Evolutionary conservation across 53 echinoderm and acorn worm genomes (phyloP).

Genomic region (Antedon mediterranea): DNA sequence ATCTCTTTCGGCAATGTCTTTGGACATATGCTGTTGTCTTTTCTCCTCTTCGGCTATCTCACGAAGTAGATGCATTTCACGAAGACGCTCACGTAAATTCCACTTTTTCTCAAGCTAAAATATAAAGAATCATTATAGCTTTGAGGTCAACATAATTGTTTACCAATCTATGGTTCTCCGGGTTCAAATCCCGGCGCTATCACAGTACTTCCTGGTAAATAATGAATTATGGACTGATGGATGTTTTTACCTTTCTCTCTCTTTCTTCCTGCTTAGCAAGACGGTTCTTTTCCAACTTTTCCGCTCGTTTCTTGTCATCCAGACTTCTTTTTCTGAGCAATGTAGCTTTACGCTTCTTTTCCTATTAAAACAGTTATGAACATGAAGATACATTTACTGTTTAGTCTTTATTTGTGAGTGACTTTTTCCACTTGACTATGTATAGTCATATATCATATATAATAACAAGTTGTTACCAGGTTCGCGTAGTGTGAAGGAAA

Average conservation of each 20-base stretch:
- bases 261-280: background rate
- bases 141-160: too few species aligned
- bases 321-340: background rate
- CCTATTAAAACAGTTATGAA: background rate
- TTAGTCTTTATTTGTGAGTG: too few species aligned
- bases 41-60: background rate
- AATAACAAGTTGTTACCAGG: too few species aligned
- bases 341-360: background rate
- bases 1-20: conserved; percentile 2
- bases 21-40: background rate
- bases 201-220: too few species aligned
- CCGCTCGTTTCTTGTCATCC: background rate
- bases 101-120: conserved; percentile 20
- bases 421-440: too few species aligned
- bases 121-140: too few species aligned
- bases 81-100: conserved; percentile 15
- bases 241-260: background rate
- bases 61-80: conserved; percentile 6
- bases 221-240: too few species aligned
- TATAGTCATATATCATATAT: too few species aligned
- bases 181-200: too few species aligned
- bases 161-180: too few species aligned
- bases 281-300: background rate
- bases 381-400: too few species aligned
- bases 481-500: too few species aligned